Evolutionary conservation across 92 coral and sea anemone genomes (phyloP).

Genomic region (Palythoa grandiflora): DNA sequence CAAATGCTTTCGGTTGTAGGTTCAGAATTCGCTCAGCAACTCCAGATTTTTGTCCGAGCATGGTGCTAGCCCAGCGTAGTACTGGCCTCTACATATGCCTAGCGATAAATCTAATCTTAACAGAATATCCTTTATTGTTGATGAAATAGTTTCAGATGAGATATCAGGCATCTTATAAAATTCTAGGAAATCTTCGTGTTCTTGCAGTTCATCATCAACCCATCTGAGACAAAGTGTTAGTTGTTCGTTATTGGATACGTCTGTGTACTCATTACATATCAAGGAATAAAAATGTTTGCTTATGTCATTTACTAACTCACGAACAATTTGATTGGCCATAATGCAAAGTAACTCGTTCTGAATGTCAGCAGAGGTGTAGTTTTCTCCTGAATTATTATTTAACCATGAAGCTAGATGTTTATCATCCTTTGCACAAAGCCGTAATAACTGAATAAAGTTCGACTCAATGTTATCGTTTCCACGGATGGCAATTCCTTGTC

Average conservation of each 20-base stretch:
- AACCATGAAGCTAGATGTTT: neutral
- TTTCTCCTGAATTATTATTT: too few species aligned
- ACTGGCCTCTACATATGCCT: slow-evolving; percentile 56
- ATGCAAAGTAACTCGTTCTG: too few species aligned
- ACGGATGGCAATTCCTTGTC: neutral
- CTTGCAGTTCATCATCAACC: too few species aligned
- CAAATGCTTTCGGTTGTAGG: slow-evolving; percentile 55
- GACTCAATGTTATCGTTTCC: neutral
- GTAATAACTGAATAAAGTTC: neutral
- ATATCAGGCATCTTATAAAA: slow-evolving; percentile 60
- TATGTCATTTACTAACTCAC: too few species aligned
- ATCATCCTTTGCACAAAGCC: neutral
- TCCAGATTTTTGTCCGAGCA: slow-evolving; percentile 50
- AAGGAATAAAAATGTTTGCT: too few species aligned
- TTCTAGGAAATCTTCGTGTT: too few species aligned
- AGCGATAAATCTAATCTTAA: slow-evolving; percentile 25
- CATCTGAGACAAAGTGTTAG: too few species aligned
- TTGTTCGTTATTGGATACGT: too few species aligned
- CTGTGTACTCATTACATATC: too few species aligned
- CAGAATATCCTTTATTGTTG: slow-evolving; percentile 37
- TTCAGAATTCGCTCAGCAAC: slow-evolving; percentile 45
- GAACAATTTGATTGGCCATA: too few species aligned
- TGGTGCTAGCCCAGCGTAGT: slow-evolving; percentile 68
- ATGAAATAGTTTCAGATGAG: slow-evolving; percentile 21
- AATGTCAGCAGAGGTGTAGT: too few species aligned